These are phyloP conservation scores for Rhynchopsitta pachyrhyncha DNA, from an alignment of 2,113 vertebrate species.

Conservation along the genomic window DNA sequence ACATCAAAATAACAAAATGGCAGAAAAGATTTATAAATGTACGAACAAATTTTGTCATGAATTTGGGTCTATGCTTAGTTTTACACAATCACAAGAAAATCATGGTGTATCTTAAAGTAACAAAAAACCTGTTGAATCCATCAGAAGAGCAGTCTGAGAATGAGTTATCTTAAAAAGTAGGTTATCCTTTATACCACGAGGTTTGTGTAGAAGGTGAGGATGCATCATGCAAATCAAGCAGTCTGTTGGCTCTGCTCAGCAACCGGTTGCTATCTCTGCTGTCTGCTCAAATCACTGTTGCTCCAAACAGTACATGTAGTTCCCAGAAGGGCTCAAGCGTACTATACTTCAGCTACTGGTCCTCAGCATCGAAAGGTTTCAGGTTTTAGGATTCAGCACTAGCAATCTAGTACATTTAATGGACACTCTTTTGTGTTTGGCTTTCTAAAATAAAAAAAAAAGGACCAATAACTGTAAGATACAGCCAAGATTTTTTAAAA, in stretches of 20 bases:
- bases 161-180: background rate
- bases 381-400: background rate
- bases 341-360: background rate
- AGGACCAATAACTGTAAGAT: background rate
- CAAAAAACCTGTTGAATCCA: background rate
- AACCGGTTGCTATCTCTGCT: background rate
- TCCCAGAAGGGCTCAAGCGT: background rate
- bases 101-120: background rate
- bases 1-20: background rate
- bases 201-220: background rate
- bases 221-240: background rate
- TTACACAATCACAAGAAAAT: background rate
- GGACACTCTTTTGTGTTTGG: rapidly evolving
- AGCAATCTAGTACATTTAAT: background rate
- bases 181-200: rapidly evolving
- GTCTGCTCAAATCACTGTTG: background rate
- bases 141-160: background rate
- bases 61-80: background rate
- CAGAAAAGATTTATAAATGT: background rate
- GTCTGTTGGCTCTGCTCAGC: background rate
- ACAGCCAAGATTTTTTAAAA: background rate
- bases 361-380: background rate
- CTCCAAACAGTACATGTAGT: background rate
- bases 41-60: background rate
- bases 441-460: background rate